Evolutionary conservation across 2,797 vertebrate species (phyloP).

Genomic region (Steatocranus sp.): DNA sequence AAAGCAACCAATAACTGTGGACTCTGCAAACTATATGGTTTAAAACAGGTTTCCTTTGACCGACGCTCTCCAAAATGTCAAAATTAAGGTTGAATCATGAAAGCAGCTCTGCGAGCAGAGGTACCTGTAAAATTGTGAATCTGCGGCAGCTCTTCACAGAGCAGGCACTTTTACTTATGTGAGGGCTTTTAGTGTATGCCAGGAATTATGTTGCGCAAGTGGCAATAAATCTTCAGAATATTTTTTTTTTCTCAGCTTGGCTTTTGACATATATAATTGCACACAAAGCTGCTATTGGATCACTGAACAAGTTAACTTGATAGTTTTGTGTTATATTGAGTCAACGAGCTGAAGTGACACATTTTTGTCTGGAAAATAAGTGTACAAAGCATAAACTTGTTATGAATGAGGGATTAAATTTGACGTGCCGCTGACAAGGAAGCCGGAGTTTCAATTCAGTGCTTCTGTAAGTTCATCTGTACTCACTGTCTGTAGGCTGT

Average conservation of each 20-base stretch:
- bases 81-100: background rate
- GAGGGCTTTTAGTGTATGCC: rapidly evolving
- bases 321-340: background rate
- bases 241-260: background rate
- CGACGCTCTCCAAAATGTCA: background rate
- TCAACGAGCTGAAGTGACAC: background rate
- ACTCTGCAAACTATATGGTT: background rate
- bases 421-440: background rate
- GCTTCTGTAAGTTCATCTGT: background rate
- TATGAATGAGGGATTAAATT: background rate
- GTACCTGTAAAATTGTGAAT: background rate
- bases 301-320: background rate
- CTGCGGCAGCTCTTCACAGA: background rate
- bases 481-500: background rate
- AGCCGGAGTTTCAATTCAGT: background rate
- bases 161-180: rapidly evolving
- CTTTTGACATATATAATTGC: background rate
- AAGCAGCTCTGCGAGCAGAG: background rate
- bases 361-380: background rate
- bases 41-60: background rate
- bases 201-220: rapidly evolving
- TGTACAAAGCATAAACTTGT: background rate
- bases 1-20: background rate
- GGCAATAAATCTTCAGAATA: background rate
- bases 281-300: background rate